Evolutionary conservation across 2,797 vertebrate species (phyloP).

Genomic region (Danio choprae): DNA sequence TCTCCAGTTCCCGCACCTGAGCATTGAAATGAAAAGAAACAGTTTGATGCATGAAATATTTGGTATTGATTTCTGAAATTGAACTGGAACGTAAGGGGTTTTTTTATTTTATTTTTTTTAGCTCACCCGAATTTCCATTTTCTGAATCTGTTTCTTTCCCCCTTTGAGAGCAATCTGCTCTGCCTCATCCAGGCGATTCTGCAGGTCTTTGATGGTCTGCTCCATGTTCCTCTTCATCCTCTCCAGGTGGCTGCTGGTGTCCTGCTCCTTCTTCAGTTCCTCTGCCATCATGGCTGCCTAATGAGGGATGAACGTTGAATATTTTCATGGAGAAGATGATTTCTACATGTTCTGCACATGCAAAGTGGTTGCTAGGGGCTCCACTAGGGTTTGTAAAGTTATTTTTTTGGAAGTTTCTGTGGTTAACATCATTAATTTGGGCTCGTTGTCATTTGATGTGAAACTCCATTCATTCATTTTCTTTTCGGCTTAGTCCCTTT

Average conservation of each 20-base stretch:
- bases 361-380: not conserved
- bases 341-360: not conserved
- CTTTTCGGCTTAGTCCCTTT: too few species aligned
- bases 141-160: constrained; percentile 95
- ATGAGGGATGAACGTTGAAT: not conserved
- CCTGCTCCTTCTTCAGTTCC: constrained; percentile 96
- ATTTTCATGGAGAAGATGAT: not conserved
- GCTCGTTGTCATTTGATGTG: too few species aligned
- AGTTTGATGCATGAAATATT: not conserved
- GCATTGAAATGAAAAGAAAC: not conserved
- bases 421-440: not conserved
- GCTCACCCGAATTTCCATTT: constrained; percentile 89
- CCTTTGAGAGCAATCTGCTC: constrained; percentile 94
- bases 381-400: not conserved
- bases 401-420: not conserved
- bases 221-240: constrained; percentile 98
- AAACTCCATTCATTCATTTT: too few species aligned
- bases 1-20: constrained; percentile 85
- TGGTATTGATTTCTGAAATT: not conserved
- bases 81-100: not conserved
- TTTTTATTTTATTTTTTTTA: not conserved
- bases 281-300: constrained; percentile 96
- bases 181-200: constrained; percentile 90
- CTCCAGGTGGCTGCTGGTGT: constrained; percentile 89
- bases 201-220: constrained; percentile 92